Base-by-base conservation (phyloP, 2,113 vertebrate genomes). In the Salminus brasiliensis region DNA sequence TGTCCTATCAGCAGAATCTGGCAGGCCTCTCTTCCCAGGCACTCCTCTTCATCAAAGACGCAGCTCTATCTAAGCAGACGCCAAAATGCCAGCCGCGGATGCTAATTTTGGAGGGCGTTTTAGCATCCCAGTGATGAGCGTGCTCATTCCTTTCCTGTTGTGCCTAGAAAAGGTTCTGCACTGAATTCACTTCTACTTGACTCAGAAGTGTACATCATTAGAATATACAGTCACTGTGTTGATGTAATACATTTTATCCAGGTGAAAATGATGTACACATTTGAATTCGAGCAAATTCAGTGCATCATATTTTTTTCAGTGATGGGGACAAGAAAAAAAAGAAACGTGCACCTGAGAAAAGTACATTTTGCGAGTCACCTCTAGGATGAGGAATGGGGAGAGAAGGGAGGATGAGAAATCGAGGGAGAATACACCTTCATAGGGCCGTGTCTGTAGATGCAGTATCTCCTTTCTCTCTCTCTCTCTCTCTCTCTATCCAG, bases 401-500 rank as follows among this genome's bases (percentile, higher is more conserved):
- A 62, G 10, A 10, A 45, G n/a, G 47, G 11, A 75, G 47, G 11
- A 79, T 75, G 45, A 80, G 73, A 45, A 83, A 72, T 67, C 23
- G 25, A 72, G 15, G 29, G 3, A 59, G 36, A 71, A 66, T 3
- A 49, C 32, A 68, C 68, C 74, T 69, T 69, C 62, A 25, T 29
- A 36, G 41, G 53, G 23, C n/a, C 32, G 29, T 39, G 21, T 34
- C 36, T 72, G 16, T 23, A 34, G 65, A 45, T 79, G 59, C 47
- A 12, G 36, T 36, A 21, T 62, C 39, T 27, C 43, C 73, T 72
- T 30, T 55, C 71, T 63, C 67, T 83, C 63, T 83, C 8, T 80
- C 85, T 81, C 84, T 70, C 83, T 59, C 55, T 76, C 68, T 77
- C 70, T 55, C 74, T 81, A 84, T 84, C 75, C 83, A 81, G 83